phyloP scores from a whole-genome alignment of 2,113 vertebrate species.

The Mormoops blainvillei region DNA sequence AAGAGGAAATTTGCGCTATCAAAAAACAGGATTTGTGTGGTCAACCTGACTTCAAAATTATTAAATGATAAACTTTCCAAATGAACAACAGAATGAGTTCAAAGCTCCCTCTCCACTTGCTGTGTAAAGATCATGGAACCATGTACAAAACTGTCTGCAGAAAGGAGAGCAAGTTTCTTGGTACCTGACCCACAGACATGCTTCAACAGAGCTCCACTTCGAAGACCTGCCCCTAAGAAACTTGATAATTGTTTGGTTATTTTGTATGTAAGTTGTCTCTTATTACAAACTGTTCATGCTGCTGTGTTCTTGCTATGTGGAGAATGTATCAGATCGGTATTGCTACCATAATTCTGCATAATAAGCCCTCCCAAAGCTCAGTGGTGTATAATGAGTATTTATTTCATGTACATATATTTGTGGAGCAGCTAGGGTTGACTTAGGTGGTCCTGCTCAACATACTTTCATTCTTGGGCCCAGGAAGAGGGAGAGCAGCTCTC shows the following conservation, averaged over 20 bases:
- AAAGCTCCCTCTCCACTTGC: background rate
- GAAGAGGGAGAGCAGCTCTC: background rate
- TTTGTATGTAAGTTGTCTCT: background rate
- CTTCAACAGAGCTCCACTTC: background rate
- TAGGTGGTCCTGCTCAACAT: background rate
- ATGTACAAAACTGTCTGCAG: background rate
- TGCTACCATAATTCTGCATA: background rate
- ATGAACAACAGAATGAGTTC: background rate
- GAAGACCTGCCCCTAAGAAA: background rate
- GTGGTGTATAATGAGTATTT: background rate
- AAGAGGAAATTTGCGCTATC: conserved; percentile 61
- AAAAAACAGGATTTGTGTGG: conserved; percentile 50
- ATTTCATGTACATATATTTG: background rate
- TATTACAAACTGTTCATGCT: background rate
- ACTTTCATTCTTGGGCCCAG: background rate
- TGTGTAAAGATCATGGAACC: background rate
- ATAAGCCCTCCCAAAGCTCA: background rate
- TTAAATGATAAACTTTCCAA: conserved; percentile 39
- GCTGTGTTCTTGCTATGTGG: background rate
- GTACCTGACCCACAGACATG: too few relatives aligned
- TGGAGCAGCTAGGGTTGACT: background rate
- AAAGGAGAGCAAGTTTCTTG: background rate
- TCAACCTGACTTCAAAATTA: conserved; percentile 39
- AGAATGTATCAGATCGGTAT: background rate
- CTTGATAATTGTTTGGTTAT: background rate